Percentiles rank a stretch among this genome's conserved stretches.
These are phyloP conservation scores for Quadroppia sp. DNA, from an alignment of 2,888 invertebrate species.

Conservation along the genomic window DNA sequence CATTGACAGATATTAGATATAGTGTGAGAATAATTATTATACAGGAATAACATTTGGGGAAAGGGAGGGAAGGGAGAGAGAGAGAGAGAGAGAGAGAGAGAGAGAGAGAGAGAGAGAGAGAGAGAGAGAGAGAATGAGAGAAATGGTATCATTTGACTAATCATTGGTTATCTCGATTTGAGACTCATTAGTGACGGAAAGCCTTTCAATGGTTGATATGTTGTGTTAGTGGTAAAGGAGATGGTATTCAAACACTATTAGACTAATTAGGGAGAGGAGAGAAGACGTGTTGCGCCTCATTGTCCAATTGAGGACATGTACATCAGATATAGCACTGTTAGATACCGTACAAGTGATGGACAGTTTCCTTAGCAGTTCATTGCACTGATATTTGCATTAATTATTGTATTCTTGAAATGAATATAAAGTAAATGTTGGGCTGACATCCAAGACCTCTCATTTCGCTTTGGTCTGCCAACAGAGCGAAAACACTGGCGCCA, in stretches of 20 bases:
- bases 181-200: slow-evolving; percentile 37
- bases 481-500: slow-evolving; percentile 36
- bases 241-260: neutral
- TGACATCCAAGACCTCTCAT: slow-evolving; percentile 19
- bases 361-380: slow-evolving; percentile 36
- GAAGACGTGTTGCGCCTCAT: slow-evolving; percentile 9
- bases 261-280: slow-evolving; percentile 13
- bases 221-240: slow-evolving; percentile 4
- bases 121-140: neutral
- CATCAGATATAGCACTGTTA: neutral
- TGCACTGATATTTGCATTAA: slow-evolving; percentile 34
- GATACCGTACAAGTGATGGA: slow-evolving; percentile 1
- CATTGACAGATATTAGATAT: neutral
- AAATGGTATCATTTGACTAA: neutral
- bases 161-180: slow-evolving; percentile 18
- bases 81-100: slow-evolving; percentile 8
- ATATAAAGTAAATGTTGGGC: slow-evolving; percentile 11
- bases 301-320: slow-evolving; percentile 26
- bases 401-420: neutral
- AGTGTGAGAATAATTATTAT: neutral
- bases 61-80: neutral
- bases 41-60: neutral
- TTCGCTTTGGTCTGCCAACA: slow-evolving; percentile 24
- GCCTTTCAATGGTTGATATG: slow-evolving; percentile 17
- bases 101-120: neutral